These are phyloP conservation scores for Copidosoma floridanum DNA, from an alignment of 1,140 invertebrate species.

Conservation along the genomic window DNA sequence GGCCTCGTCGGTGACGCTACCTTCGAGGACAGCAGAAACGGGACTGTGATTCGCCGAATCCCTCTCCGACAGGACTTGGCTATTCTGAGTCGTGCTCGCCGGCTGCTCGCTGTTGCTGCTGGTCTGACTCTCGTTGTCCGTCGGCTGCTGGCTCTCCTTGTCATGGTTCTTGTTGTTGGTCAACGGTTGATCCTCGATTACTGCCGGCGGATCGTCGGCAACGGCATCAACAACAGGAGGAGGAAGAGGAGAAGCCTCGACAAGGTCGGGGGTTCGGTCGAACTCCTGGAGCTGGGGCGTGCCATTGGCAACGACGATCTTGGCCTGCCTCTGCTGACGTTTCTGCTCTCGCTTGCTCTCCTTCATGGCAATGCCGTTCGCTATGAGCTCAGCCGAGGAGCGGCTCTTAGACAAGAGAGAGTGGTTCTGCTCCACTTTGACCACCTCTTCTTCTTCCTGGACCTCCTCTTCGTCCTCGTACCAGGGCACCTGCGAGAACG, in stretches of 20 bases:
- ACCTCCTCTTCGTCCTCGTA: slow-evolving; percentile 36
- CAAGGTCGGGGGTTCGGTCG: not conserved
- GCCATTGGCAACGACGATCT: not conserved
- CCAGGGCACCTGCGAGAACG: too few species aligned
- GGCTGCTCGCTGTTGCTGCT: slow-evolving; percentile 12
- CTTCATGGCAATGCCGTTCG: not conserved
- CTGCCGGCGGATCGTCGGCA: too few species aligned
- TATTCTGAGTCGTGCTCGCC: too few species aligned
- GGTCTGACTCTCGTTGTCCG: not conserved
- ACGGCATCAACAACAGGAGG: too few species aligned
- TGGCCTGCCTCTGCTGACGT: not conserved
- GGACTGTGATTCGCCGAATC: slow-evolving; percentile 62
- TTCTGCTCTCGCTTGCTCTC: slow-evolving; percentile 12
- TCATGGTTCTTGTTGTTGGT: too few species aligned
- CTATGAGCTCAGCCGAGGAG: not conserved
- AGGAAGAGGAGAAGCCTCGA: too few species aligned
- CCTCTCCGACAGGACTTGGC: slow-evolving; percentile 40
- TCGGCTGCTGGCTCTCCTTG: slow-evolving; percentile 5
- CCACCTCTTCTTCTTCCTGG: too few species aligned
- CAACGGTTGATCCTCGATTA: too few species aligned
- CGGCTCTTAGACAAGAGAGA: slow-evolving; percentile 30
- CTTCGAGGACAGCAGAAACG: slow-evolving; percentile 52
- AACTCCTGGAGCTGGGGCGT: not conserved
- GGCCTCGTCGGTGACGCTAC: slow-evolving; percentile 54
- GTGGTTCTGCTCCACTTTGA: too few species aligned